Evolutionary conservation across 1,140 invertebrate species (phyloP), one percentile per base, ranked within the genome.

Genomic region (Drosophila mayri): DNA sequence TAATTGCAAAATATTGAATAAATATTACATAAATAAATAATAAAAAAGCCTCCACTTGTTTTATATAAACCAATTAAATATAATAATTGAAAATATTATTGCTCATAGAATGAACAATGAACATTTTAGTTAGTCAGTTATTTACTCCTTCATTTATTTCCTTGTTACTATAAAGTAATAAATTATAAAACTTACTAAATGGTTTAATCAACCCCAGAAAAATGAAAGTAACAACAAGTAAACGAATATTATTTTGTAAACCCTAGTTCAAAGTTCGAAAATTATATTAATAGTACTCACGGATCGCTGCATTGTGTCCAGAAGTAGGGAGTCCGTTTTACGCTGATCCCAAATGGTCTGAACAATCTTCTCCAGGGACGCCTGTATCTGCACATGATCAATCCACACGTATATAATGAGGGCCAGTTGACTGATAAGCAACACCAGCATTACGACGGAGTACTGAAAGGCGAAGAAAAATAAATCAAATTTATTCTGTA

Each of bases 381-480:
- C 68, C 62, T 93, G 93, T 50, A 94, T 93, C 46, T 92, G 92
- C 9, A 93, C 92, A 11, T 90, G 92, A 65, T 94, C 93, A 0
- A 93, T 87, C 92, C 95, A 95, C 6, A 94, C 91, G 25, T 94
- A 94, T 2, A 95, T 93, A 0, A 94, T 95, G 8, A 95, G 76
- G 2, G 94, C 94, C 10, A 96, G 93, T 94, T 96, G 95, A 32
- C 95, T 90, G 37, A 96, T 93, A 71, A 96, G 94, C 50, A 96
- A 92, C 40, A 95, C 93, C 40, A 95, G 85, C 76, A 96, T 92
- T 74, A 95, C 93, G 57, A 95, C 93, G 0, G 95, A 94, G 90
- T 95, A 96, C 95, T 96, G 8, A 20, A 37, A 44, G 22, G 93
- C 93, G 49, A 32, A 52, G n/a, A 20, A n/a, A 44, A 37, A 28